Conservation (phyloP, 2,113 vertebrate species). For the Calidris pygmaea region DNA sequence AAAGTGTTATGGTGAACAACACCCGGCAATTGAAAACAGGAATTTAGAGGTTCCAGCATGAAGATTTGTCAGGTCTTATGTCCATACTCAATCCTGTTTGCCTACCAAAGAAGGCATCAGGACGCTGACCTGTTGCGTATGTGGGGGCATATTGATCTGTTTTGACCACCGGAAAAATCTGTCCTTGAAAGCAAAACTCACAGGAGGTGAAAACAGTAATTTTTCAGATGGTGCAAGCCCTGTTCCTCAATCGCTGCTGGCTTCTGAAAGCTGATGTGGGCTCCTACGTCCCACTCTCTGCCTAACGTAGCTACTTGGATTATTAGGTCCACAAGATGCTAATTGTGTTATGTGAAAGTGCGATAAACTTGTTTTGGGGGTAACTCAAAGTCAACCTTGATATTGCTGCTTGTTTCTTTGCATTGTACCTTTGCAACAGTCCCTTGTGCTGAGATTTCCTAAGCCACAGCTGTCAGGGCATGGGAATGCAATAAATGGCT, state of each 20-base stretch:
- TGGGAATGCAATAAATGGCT: neutral
- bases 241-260: neutral
- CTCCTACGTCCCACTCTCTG: neutral
- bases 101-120: neutral
- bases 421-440: fast-evolving
- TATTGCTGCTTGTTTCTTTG: neutral
- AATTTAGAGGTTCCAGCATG: neutral
- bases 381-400: neutral
- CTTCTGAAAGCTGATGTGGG: neutral
- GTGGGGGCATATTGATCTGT: neutral
- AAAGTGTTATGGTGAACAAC: neutral
- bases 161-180: neutral
- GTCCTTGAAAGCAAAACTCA: neutral
- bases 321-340: neutral
- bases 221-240: neutral
- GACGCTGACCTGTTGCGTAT: neutral
- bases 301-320: neutral
- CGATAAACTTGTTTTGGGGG: neutral
- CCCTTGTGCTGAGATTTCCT: neutral
- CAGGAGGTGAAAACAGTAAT: neutral
- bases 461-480: neutral
- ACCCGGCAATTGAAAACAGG: neutral
- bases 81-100: neutral
- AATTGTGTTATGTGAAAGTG: neutral
- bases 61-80: neutral